phyloP scores from a whole-genome alignment of 2,888 invertebrate genomes.

The Nephrocerus scutellatus region DNA sequence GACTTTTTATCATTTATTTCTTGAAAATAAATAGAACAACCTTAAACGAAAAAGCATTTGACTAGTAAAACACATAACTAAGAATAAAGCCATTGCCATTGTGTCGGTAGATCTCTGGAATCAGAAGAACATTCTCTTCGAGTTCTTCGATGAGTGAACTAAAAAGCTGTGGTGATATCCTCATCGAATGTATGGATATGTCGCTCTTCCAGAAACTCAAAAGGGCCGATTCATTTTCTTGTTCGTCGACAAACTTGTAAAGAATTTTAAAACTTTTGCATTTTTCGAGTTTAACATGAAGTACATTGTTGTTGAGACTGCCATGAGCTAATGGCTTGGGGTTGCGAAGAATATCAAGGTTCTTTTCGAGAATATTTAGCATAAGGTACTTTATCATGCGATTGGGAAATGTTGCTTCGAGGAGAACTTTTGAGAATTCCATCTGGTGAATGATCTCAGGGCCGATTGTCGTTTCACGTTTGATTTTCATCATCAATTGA shows the following conservation, averaged over 20 bases:
- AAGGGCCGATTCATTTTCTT: slow-evolving; percentile 4
- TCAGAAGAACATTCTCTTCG: slow-evolving; percentile 28
- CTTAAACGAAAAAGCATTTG: background rate
- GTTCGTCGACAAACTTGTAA: slow-evolving; percentile 21
- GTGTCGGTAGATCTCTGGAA: slow-evolving; percentile 34
- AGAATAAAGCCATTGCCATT: slow-evolving; percentile 31
- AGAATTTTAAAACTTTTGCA: slow-evolving; percentile 26
- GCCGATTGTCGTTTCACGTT: slow-evolving; percentile 19
- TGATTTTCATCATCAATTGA: slow-evolving; percentile 29
- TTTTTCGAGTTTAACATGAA: slow-evolving; percentile 19
- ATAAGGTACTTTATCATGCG: slow-evolving; percentile 32
- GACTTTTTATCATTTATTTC: no score
- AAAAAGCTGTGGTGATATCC: slow-evolving; percentile 37
- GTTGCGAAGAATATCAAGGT: slow-evolving; percentile 32
- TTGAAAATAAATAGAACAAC: no score
- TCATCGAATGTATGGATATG: slow-evolving; percentile 30
- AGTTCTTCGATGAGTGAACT: slow-evolving; percentile 27
- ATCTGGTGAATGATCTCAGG: slow-evolving; percentile 23
- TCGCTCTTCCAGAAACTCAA: slow-evolving; percentile 27
- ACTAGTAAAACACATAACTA: slow-evolving; percentile 38
- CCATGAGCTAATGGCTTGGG: slow-evolving; percentile 15
- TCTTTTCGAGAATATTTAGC: slow-evolving; percentile 37
- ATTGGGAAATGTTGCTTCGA: slow-evolving; percentile 27
- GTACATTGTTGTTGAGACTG: slow-evolving; percentile 21
- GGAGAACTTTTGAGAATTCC: slow-evolving; percentile 30